Evolutionary conservation across 2,888 invertebrate genomes (phyloP), one percentile per base, ranked within the genome.

Genomic region (Apoda limacodes): DNA sequence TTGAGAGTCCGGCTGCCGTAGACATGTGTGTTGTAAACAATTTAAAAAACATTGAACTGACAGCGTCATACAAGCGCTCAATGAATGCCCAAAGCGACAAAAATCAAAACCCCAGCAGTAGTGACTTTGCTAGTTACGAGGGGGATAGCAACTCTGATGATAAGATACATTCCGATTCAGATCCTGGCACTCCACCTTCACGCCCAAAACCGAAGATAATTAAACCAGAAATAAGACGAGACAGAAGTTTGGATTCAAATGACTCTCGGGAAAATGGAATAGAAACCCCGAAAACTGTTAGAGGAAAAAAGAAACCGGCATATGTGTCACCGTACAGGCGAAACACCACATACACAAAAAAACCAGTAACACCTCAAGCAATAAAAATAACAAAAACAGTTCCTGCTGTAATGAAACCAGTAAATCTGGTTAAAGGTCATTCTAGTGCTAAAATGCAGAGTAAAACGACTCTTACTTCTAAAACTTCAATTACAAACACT

Each of bases 221-320:
- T 3, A 86, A 86, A 52, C 86, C 86, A 1, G 54, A 52, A 20
- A 43, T 51, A 5, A 59, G 61, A 25, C 60, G 74, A 22, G 74
- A 75, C 33, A 69, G 65, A 17, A 81, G 82, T 34, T 46, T 72
- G 3, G 76, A 81, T 36, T 75, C 78, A 1, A 74, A 78, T 37
- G 81, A 71, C 13, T 80, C 78, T 1, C 50, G 63, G n/a, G 74
- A 75, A 24, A 69, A 63, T 17, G 80, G 74, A 21, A 59, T 42
- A 9, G 71, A 62, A 4, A 34, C 71, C 1, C 82, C 85, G 0
- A 89, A 88, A 53, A 76, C 70, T 1, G 75, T 88, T 15, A 68
- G 89, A 33, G 90, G 90, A 0, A 68, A 87, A 27, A 82, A 88
- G 49, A 89, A 88, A 60, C 85, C 88, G 0, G 68, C 87, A 22